Percentiles rank a stretch among this genome's conserved stretches.
Conservation (phyloP, 2,113 vertebrate species). For the Gambusia holbrooki region DNA sequence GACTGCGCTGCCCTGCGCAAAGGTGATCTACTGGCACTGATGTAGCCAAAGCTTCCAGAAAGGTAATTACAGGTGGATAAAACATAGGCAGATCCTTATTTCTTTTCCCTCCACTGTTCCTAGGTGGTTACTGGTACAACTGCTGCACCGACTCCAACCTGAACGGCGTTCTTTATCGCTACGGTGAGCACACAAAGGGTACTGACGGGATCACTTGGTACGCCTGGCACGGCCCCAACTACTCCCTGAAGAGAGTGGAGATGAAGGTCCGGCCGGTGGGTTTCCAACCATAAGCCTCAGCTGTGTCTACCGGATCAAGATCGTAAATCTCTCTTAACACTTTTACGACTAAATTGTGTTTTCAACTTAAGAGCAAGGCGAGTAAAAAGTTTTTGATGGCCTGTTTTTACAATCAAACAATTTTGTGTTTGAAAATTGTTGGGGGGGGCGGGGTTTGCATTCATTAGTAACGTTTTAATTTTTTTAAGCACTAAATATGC, state of each 20-base stretch:
- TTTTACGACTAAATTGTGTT: conserved; percentile 38
- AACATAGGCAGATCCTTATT: neutral
- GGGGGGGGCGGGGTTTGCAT: conserved; percentile 69
- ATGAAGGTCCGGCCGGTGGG: conserved; percentile 94
- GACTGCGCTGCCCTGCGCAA: conserved; percentile 90
- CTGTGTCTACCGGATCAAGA: conserved; percentile 32
- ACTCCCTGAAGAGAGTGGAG: conserved; percentile 93
- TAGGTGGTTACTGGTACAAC: conserved; percentile 99
- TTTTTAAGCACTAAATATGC: conserved; percentile 70
- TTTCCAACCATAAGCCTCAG: conserved; percentile 80
- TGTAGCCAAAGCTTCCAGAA: neutral
- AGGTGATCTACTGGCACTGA: conserved; percentile 76
- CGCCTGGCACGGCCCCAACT: conserved; percentile 92
- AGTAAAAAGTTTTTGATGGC: conserved; percentile 44
- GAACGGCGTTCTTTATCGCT: conserved; percentile 91
- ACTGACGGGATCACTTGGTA: conserved; percentile 97
- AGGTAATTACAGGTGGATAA: neutral
- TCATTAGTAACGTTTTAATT: conserved; percentile 80
- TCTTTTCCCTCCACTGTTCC: neutral
- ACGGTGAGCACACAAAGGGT: conserved; percentile 86
- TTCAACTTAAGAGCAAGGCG: conserved; percentile 37
- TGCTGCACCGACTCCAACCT: conserved; percentile 98
- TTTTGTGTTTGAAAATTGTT: conserved; percentile 78
- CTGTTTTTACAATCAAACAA: conserved; percentile 62
- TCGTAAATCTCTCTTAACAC: conserved; percentile 44